Base-by-base conservation (phyloP, 2,113 vertebrate species). In the Mormyrus lacerda region DNA sequence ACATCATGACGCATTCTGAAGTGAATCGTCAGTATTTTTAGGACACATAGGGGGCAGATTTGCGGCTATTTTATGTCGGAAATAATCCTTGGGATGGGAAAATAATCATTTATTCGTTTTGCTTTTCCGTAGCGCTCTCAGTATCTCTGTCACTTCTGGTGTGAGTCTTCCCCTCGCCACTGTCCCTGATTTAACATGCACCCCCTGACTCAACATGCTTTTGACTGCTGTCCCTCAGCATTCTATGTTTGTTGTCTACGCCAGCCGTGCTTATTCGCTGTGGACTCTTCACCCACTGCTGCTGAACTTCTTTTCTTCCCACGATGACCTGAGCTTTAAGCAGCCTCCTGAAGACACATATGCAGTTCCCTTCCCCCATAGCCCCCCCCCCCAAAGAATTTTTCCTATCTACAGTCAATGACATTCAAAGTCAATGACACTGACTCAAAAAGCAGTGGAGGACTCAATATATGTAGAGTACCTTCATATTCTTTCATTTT, bases 361-460 rank as follows among this genome's bases (percentile, higher is more conserved):
- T 10, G 19, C 45, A 17, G 50, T 27, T 85, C 82, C 82, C 82
- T 39, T 10, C 35, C 44, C 15, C 35, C 79, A 2, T 9, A 45
- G 21, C 19, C 69, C n/a, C 82, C 17, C 8, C 73, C 31, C 24
- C 45, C 9, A 50, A 85, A 27, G 21, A n/a, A 50, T 48, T 85
- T 55, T 47, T 15, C 83, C 47, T 85, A 48, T 85, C 83, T 50
- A 13, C 44, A 48, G 83, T 27, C 83, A 85, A 85, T 85, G 83
- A 85, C 83, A 50, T 85, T 27, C 83, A 31, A 50, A 85, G 83
- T 48, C 83, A 85, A 50, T 85, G 83, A 85, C 83, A 85, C 83
- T 15, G 24, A 50, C 83, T 85, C 83, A 48, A 48, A 31, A 31
- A 10, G 27, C 61, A 31, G 27, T 69, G 61, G 31, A 69, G 61